Conservation (phyloP, 2,113 vertebrate genomes). For the Anhinga rufa region DNA sequence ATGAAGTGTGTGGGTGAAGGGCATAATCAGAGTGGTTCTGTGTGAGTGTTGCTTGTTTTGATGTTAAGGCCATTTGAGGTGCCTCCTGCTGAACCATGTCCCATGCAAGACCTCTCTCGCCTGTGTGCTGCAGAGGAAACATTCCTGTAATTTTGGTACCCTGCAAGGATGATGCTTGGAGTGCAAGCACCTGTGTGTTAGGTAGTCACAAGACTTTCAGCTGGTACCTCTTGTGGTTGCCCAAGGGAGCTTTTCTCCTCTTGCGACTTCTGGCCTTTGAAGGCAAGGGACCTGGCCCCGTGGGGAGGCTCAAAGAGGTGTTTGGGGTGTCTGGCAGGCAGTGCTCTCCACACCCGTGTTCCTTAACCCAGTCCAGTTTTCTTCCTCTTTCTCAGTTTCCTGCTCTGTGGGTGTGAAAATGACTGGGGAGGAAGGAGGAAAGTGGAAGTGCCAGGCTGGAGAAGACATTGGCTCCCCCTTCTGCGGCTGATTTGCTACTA, state of each 20-base stretch:
- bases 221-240: background rate
- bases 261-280: background rate
- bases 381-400: background rate
- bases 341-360: background rate
- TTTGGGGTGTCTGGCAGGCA: background rate
- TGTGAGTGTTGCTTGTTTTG: constrained; percentile 27
- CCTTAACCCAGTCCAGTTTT: background rate
- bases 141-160: background rate
- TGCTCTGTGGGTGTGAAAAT: background rate
- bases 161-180: background rate
- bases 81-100: background rate
- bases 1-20: constrained; percentile 10
- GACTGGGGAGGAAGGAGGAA: background rate
- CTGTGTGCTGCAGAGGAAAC: background rate
- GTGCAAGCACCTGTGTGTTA: background rate
- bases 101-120: background rate
- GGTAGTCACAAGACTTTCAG: background rate
- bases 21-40: background rate
- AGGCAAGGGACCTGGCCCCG: background rate
- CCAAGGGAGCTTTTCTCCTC: background rate
- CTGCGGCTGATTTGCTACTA: constrained; percentile 42
- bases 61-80: background rate
- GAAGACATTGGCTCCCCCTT: constrained; percentile 55
- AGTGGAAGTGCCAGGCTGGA: background rate
- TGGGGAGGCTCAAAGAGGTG: background rate